Evolutionary conservation across 2,888 invertebrate species (phyloP).

Genomic region (Galerucella nymphaeae): DNA sequence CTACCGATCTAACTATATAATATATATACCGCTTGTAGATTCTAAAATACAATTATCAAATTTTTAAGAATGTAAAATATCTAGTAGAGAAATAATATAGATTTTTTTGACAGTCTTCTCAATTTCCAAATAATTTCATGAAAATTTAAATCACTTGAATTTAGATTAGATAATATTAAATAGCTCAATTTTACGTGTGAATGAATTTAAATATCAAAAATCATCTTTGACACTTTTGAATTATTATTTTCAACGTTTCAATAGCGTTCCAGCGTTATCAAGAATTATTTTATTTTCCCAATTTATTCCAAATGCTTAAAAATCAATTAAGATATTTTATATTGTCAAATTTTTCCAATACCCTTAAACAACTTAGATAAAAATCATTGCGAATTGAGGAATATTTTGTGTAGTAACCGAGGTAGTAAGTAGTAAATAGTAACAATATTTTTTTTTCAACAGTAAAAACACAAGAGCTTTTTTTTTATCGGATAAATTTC

Average conservation of each 20-base stretch:
- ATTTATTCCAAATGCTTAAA: no score
- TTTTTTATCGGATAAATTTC: no score
- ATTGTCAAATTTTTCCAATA: no score
- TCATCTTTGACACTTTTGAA: not conserved
- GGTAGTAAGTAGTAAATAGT: no score
- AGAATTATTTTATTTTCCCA: no score
- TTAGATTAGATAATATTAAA: not conserved
- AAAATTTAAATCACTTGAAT: constrained; percentile 9
- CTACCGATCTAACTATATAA: constrained; percentile 6
- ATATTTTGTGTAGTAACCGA: no score
- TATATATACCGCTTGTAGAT: constrained; percentile 1
- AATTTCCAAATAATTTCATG: constrained; percentile 2
- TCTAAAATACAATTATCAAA: constrained; percentile 17
- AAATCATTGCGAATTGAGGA: no score
- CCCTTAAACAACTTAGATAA: no score
- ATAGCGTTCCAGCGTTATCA: not conserved
- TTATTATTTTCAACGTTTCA: not conserved
- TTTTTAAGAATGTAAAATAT: constrained; percentile 16
- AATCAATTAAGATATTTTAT: no score
- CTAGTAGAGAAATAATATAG: constrained; percentile 11
- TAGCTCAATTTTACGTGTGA: not conserved
- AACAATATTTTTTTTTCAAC: no score
- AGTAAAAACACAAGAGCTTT: no score
- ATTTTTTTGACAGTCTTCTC: constrained; percentile 13
- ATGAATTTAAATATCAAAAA: no score